phyloP scores from a whole-genome alignment of 2,113 vertebrate genomes.

The Myiagra hebetior region DNA sequence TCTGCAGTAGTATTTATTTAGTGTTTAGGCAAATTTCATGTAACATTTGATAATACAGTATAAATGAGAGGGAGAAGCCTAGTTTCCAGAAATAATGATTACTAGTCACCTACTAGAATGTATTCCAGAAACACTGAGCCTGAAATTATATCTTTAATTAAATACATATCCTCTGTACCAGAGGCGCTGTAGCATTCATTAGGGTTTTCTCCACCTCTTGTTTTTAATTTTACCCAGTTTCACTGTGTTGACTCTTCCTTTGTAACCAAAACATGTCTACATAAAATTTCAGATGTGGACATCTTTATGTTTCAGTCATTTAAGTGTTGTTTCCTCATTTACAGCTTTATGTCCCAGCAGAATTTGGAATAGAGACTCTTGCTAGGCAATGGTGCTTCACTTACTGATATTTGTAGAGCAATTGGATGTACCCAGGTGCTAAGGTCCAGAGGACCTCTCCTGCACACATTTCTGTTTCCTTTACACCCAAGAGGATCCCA shows the following conservation, averaged over 20 bases:
- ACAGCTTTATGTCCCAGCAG: not conserved
- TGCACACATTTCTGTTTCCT: not conserved
- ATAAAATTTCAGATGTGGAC: not conserved
- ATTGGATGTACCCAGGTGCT: not conserved
- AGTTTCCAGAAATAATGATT: not conserved
- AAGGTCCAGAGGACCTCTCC: not conserved
- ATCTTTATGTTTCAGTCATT: not conserved
- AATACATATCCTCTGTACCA: not conserved
- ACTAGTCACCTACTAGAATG: not conserved
- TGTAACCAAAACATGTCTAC: not conserved
- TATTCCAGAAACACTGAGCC: not conserved
- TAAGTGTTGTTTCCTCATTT: not conserved
- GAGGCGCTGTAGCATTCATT: not conserved
- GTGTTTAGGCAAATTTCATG: not conserved
- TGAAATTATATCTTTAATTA: not conserved
- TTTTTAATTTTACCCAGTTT: not conserved
- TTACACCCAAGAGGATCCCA: not conserved
- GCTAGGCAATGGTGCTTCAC: not conserved
- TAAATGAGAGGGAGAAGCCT: not conserved
- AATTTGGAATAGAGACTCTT: not conserved
- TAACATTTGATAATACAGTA: not conserved
- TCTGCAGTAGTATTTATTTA: not conserved
- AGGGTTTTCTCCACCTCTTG: not conserved
- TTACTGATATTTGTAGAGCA: not conserved
- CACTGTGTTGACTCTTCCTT: not conserved